Base-by-base conservation (phyloP, 2,888 invertebrate species). In the Cataglyphis albicans region DNA sequence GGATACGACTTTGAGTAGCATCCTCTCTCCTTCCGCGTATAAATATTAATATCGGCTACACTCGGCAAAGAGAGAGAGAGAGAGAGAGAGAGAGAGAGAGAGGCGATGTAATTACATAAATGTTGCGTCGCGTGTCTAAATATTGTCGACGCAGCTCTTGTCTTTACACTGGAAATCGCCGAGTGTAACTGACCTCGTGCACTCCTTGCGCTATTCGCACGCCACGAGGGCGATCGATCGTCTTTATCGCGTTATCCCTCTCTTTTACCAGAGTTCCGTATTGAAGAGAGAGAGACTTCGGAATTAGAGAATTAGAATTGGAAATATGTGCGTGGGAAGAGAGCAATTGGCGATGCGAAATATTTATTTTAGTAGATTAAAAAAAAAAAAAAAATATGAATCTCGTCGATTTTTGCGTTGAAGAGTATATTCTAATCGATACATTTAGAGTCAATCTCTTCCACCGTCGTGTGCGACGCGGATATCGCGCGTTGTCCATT, bases 181-280 rank as follows among this genome's bases (percentile, higher is more conserved):
- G 29, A 67, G 67, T 80, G 78, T 78, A 78, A 80, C 78, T 80
- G 78, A 80, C 78, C 78, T 25, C 78, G 78, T 80, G 78, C 78
- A 48, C 78, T 72, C 72, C 35, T 78, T 70, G 78, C 32, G 25
- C 21, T 29, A 18, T 63, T 9, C 41, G 41, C 41, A 61, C 57
- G 70, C n/a, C 55, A 59, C 32, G 25, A 59, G 10, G 57, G 12
- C 75, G 57, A 83, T 83, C 81, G 83, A 83, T 83, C 70, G 63
- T 32, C 83, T 57, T 82, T 68, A 59, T 48, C 44, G 35, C n/a
- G 48, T n/a, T n/a, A 52, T 25, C 57, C 25, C 21, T 35, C 25
- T 75, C 18, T 44, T 21, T 32, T 12, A 59, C 59, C 32, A 5
- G 12, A 18, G 18, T 44, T 48, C 18, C 12, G 32, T 59, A 80